These are phyloP conservation scores for Steinernema carpocapsae DNA, from an alignment of 2,888 invertebrate genomes.

Conservation along the genomic window DNA sequence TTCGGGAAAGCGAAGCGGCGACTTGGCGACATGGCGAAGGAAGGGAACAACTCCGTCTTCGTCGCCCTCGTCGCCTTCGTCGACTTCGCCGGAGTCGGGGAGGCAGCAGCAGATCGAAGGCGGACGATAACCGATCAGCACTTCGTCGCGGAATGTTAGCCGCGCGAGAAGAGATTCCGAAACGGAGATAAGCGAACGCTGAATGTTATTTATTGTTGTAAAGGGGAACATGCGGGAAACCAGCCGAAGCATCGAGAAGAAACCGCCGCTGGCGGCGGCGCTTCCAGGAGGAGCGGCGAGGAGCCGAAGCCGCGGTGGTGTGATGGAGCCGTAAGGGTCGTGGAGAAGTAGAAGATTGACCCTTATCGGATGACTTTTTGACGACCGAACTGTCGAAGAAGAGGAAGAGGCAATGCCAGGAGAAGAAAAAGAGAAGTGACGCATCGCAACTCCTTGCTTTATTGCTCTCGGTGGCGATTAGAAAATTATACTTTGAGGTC, in stretches of 20 bases:
- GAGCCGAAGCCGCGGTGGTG: conserved; percentile 9
- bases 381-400: not conserved
- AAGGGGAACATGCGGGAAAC: conserved; percentile 31
- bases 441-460: conserved; percentile 4
- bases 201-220: conserved; percentile 33
- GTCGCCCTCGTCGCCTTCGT: too few species aligned
- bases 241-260: conserved; percentile 28
- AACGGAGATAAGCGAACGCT: conserved; percentile 24
- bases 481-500: not conserved
- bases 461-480: not conserved
- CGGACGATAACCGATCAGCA: conserved; percentile 31
- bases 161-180: conserved; percentile 32
- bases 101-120: conserved; percentile 3
- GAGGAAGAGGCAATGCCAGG: not conserved
- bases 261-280: not conserved
- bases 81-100: conserved; percentile 9
- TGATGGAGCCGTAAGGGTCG: conserved; percentile 22
- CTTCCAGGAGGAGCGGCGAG: not conserved
- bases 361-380: conserved; percentile 30
- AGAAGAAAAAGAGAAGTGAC: not conserved
- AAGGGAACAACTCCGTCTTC: too few species aligned
- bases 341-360: conserved; percentile 2
- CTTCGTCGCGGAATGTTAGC: conserved; percentile 33
- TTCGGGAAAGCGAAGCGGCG: too few species aligned
- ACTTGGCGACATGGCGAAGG: too few species aligned